Conservation (phyloP, 2,888 invertebrate genomes). For the Nephrotoma guestfalica region DNA sequence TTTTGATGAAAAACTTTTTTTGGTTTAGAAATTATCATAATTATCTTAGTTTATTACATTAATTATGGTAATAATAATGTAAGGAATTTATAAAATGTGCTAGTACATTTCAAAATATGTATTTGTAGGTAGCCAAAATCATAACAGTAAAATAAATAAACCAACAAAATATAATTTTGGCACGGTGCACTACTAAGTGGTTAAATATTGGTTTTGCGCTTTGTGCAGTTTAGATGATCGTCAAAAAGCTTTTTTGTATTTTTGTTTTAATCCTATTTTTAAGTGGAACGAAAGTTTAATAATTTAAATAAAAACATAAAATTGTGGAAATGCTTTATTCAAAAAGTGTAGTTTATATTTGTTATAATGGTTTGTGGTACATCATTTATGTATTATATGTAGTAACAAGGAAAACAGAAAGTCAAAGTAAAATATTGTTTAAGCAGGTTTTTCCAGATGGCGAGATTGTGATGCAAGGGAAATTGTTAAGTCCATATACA, state of each 20-base stretch:
- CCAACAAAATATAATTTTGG: not conserved
- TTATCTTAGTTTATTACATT: not conserved
- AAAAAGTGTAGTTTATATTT: too few species aligned
- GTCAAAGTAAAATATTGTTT: not conserved
- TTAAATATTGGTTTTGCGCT: not conserved
- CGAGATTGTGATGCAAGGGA: too few species aligned
- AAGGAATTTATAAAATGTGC: not conserved
- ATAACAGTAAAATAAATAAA: not conserved
- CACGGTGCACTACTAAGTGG: not conserved
- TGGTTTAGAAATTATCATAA: not conserved
- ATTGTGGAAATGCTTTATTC: too few species aligned
- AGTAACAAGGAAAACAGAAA: not conserved
- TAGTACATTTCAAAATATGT: not conserved
- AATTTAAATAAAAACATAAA: not conserved
- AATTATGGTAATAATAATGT: not conserved
- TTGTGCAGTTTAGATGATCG: not conserved
- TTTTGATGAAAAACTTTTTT: not conserved
- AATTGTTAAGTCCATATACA: too few species aligned
- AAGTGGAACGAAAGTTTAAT: not conserved
- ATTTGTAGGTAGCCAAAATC: not conserved
- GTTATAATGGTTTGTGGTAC: too few species aligned
- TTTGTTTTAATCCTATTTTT: not conserved
- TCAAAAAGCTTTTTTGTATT: not conserved
- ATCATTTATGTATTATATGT: too few species aligned
- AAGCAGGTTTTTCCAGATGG: too few species aligned